These are phyloP conservation scores for Drosophila teissieri DNA, from an alignment of 1,140 invertebrate species.

Conservation along the genomic window DNA sequence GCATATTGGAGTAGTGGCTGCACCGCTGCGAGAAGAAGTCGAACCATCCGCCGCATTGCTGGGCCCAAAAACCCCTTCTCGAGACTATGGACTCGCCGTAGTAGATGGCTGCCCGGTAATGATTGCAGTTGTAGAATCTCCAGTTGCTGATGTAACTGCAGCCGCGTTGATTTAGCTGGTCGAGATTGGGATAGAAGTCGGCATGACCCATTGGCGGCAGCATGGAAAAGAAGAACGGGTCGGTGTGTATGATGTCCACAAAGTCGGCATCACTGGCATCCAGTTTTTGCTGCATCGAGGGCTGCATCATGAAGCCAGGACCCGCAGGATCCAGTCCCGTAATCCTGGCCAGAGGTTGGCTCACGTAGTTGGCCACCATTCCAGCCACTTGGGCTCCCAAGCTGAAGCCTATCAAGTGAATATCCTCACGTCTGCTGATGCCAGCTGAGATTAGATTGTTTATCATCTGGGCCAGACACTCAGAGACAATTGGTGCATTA, in stretches of 20 bases:
- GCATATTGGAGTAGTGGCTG: constrained; percentile 47
- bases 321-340: constrained; percentile 82
- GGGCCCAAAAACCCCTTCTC: constrained; percentile 70
- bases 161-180: constrained; percentile 89
- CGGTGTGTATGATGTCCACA: constrained; percentile 92
- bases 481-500: constrained; percentile 85
- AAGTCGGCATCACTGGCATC: constrained; percentile 88
- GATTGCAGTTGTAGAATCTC: constrained; percentile 85
- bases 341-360: constrained; percentile 62
- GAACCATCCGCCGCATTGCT: constrained; percentile 68
- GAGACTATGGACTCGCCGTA: constrained; percentile 86
- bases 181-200: constrained; percentile 94
- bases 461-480: constrained; percentile 85
- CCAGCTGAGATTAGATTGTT: constrained; percentile 83
- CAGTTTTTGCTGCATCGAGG: constrained; percentile 42
- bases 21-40: constrained; percentile 69
- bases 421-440: constrained; percentile 85
- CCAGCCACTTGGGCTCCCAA: constrained; percentile 95
- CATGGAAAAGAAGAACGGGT: constrained; percentile 88
- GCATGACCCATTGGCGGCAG: constrained; percentile 88
- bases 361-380: constrained; percentile 87
- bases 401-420: constrained; percentile 95
- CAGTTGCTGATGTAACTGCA: constrained; percentile 85
- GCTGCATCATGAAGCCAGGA: constrained; percentile 62
- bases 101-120: constrained; percentile 85